Percentiles rank a stretch among this genome's conserved stretches.
phyloP scores from a whole-genome alignment of 2,888 invertebrate genomes.

The Ommatoiulus sabulosus region DNA sequence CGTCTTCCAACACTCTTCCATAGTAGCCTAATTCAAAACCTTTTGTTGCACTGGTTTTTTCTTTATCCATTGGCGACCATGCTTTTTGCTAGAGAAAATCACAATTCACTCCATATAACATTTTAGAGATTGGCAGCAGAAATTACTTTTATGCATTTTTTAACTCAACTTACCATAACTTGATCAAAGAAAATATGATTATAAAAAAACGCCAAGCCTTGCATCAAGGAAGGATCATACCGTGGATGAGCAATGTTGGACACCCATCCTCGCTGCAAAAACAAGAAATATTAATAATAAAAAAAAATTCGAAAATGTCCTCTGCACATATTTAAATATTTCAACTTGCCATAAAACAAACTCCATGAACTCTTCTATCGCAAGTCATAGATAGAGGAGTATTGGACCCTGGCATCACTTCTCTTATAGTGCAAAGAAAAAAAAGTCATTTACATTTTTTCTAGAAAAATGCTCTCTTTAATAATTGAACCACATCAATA shows the following conservation, averaged over 20 bases:
- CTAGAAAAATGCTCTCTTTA: neutral
- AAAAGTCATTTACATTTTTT: neutral
- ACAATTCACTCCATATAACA: too few species aligned
- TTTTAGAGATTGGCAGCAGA: too few species aligned
- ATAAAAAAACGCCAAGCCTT: constrained; percentile 73
- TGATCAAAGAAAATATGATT: constrained; percentile 75
- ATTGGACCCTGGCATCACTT: constrained; percentile 53
- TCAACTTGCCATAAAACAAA: constrained; percentile 13
- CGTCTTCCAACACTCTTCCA: constrained; percentile 28
- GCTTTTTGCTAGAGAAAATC: constrained; percentile 47
- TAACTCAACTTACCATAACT: neutral
- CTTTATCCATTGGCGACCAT: neutral
- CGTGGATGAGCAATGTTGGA: neutral
- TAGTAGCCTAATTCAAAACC: constrained; percentile 35
- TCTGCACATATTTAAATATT: neutral
- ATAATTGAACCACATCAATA: neutral
- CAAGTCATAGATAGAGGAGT: constrained; percentile 41
- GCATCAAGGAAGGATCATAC: constrained; percentile 3
- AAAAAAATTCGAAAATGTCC: neutral
- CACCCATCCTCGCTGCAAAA: constrained; percentile 31
- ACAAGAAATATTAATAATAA: neutral
- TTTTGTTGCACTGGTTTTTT: neutral
- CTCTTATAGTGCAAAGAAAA: neutral
- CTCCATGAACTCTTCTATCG: neutral
- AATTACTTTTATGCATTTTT: neutral